phyloP scores from a whole-genome alignment of 2,888 invertebrate species.

The Agrotis ipsilon region DNA sequence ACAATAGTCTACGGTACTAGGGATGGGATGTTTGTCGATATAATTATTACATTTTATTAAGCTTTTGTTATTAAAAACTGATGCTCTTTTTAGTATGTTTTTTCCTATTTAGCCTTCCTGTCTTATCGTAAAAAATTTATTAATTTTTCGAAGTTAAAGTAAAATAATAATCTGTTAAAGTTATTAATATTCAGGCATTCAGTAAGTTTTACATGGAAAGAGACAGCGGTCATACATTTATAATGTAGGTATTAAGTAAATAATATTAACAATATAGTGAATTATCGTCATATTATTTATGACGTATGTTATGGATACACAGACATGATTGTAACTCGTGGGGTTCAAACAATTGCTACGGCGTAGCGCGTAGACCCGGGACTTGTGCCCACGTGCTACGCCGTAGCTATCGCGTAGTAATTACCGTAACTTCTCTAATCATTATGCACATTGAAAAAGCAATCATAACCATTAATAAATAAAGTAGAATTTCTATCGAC shows the following conservation, averaged over 20 bases:
- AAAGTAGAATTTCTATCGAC: conserved; percentile 22
- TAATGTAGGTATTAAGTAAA: too few relatives aligned
- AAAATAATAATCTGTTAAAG: too few relatives aligned
- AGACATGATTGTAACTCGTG: neutral
- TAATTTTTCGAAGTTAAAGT: too few relatives aligned
- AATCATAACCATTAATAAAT: neutral
- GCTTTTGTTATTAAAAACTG: too few relatives aligned
- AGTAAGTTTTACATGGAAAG: too few relatives aligned
- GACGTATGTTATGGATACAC: neutral
- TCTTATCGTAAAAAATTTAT: too few relatives aligned
- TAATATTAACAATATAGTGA: neutral
- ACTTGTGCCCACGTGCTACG: neutral
- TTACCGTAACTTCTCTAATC: neutral
- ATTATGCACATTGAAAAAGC: neutral
- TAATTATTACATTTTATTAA: conserved; percentile 2
- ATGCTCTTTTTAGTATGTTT: too few relatives aligned
- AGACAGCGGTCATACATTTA: too few relatives aligned
- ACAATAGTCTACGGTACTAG: conserved; percentile 59
- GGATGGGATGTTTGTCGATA: conserved; percentile 9
- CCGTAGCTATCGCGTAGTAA: conserved; percentile 3
- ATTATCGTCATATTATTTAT: too few relatives aligned
- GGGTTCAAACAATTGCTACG: neutral
- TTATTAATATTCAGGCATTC: too few relatives aligned
- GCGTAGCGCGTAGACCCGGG: neutral
- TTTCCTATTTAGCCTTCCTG: neutral